Evolutionary conservation across 1,140 invertebrate species (phyloP), one percentile per base, ranked within the genome.

Genomic region (Drosophila micromelanica): DNA sequence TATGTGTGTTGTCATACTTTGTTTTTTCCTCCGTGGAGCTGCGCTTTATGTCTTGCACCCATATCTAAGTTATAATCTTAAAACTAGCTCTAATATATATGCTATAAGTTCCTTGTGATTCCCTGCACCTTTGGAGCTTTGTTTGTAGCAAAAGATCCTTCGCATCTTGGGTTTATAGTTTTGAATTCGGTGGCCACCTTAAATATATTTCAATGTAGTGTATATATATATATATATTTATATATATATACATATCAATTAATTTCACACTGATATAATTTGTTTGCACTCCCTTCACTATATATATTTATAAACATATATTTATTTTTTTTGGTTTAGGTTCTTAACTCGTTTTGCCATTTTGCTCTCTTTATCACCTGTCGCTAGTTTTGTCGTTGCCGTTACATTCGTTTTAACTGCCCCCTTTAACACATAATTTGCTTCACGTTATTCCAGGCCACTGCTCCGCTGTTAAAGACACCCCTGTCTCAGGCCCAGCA

Each of bases 401-500:
- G 52, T 62, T 73, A 51, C 37, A 23, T 30, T 48, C 20, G 63
- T 12, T 60, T 15, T 35, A 38, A 48, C 17, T 2, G 12, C 27
- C 13, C 51, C 65, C 62, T 87, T 62, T 89, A 93, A 91, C 92
- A 93, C 91, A 92, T 92, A 81, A 73, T 91, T 75, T 91, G 73
- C 72, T 87, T 84, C 63, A 69, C 56, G 78, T 63, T 78, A 80
- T 92, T 95, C 69, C 95, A 95, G 86, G 95, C 95, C 60, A 95
- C 95, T 74, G 94, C 94, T 69, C 94, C 95, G 74, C 92, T 95
- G 92, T 93, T 95, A 92, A 95, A 94, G 92, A 93, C 95, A 48
- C 95, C 95, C 73, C 93, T 95, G 80, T 93, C 93, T 86, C 80
- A 93, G 86, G 93, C 94, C 92, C 95, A 93, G 92, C 94, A 95